Evolutionary conservation across 2,113 vertebrate species (phyloP).

Genomic region (Alethe diademata): DNA sequence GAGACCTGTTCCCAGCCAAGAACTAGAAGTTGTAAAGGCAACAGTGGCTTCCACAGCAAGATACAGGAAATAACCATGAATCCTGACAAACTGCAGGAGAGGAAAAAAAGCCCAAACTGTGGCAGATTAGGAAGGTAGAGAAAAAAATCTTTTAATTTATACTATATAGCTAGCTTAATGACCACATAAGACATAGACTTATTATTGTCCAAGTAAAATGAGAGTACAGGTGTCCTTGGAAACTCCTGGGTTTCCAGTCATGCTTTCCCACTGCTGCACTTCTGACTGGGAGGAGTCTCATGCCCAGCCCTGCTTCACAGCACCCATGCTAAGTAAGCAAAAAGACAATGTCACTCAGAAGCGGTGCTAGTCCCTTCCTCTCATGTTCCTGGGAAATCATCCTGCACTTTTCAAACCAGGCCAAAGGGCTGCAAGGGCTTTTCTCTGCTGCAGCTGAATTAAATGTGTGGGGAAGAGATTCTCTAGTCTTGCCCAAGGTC

Average conservation of each 20-base stretch:
- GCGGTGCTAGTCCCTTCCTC: not conserved
- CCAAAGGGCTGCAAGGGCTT: not conserved
- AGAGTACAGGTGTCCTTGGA: not conserved
- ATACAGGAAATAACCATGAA: not conserved
- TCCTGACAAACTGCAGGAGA: not conserved
- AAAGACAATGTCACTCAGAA: not conserved
- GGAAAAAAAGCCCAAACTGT: not conserved
- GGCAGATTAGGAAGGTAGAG: not conserved
- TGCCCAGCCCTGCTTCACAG: not conserved
- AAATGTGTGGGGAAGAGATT: not conserved
- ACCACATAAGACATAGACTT: not conserved
- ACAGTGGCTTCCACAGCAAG: not conserved
- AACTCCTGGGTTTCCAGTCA: not conserved
- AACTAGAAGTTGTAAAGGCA: not conserved
- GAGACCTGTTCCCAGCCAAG: not conserved
- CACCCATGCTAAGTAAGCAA: not conserved
- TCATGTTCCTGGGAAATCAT: not conserved
- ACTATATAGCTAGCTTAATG: not conserved
- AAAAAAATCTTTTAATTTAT: not conserved
- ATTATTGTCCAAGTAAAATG: not conserved
- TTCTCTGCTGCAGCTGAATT: not conserved
- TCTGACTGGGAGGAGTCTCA: not conserved
- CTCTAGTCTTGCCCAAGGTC: not conserved
- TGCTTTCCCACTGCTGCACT: not conserved
- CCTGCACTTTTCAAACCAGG: not conserved